Base-by-base conservation (phyloP, 2,797 vertebrate genomes). In the Neosilurus mollespiculum region DNA sequence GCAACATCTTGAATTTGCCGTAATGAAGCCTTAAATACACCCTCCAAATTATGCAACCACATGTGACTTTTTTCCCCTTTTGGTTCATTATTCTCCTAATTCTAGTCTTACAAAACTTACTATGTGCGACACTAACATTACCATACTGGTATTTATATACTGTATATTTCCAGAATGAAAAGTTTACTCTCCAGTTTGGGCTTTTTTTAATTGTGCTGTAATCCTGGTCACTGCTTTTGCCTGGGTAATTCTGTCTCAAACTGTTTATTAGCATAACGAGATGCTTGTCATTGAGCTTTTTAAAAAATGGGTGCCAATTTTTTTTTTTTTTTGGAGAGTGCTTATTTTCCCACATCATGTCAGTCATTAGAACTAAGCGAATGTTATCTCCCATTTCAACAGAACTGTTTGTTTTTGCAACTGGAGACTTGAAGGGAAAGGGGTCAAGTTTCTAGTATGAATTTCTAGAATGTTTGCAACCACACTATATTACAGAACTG, bases 1-100 rank as follows among this genome's bases (percentile, higher is more conserved):
- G 62, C 62, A 34, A 67, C 51, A 14, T 67, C 78, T 54, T 61
- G 58, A 30, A 49, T 30, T 58, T 59, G 65, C 54, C 53, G 12
- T 59, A 70, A 81, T 59, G 20, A 58, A 24, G 34, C 20, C 65
- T 37, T 37, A 81, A 81, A 56, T 49, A 59, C 30, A 69, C 11
- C 20, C 30, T 80, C 3, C 53, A 18, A 37, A 66, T 53, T 65
- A 62, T 54, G 49, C 12, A 56, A 58, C 78, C 18, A 16, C 53
- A 59, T 12, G 8, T 16, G 43, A 80, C 65, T 34, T 34, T 34
- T 59, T 37, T 37, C 18, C 16, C 16, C n/a, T 54, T 9, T 54
- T 54, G 43, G 43, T 8, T 4, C 43, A 43, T 43, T 43, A 43
- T 43, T 43, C 43, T 43, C 43, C 43, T 43, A 54, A 16, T 72